phyloP scores from a whole-genome alignment of 1,140 invertebrate genomes.

The Plectrocnemia conspersa region DNA sequence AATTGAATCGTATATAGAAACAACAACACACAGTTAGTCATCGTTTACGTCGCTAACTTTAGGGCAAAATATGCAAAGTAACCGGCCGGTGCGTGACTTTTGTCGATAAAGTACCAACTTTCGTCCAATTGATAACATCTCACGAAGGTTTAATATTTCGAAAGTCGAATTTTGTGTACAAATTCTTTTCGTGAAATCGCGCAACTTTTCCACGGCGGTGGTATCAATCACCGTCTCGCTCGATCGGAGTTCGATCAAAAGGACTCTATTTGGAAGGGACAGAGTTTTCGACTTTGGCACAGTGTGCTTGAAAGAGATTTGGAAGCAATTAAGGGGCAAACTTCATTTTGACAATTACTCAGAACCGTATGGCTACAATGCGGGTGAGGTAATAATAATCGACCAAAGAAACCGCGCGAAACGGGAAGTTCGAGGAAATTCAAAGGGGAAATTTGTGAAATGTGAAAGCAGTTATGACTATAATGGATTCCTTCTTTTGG shows the following conservation, averaged over 20 bases:
- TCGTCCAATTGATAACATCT: constrained; percentile 20
- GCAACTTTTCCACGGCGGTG: constrained; percentile 2
- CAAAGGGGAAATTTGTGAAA: no score
- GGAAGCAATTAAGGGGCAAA: background rate
- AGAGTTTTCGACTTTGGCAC: no score
- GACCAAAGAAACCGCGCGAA: no score
- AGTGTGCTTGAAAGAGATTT: constrained; percentile 2
- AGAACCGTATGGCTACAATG: no score
- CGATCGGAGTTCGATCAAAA: background rate
- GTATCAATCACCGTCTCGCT: constrained; percentile 15
- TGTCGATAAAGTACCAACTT: constrained; percentile 9
- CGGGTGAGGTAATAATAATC: no score
- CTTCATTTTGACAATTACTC: constrained; percentile 5
- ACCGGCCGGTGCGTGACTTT: constrained; percentile 17
- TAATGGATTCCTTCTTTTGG: no score
- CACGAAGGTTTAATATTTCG: constrained; percentile 19
- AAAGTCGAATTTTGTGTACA: constrained; percentile 13
- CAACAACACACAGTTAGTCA: no score
- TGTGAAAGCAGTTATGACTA: no score
- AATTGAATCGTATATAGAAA: no score
- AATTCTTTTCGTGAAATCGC: constrained; percentile 14
- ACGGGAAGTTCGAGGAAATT: no score
- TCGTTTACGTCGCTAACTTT: no score
- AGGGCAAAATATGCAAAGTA: constrained; percentile 17
- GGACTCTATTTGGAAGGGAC: no score